phyloP scores from a whole-genome alignment of 2,797 vertebrate species.

The Aeoliscus strigatus region DNA sequence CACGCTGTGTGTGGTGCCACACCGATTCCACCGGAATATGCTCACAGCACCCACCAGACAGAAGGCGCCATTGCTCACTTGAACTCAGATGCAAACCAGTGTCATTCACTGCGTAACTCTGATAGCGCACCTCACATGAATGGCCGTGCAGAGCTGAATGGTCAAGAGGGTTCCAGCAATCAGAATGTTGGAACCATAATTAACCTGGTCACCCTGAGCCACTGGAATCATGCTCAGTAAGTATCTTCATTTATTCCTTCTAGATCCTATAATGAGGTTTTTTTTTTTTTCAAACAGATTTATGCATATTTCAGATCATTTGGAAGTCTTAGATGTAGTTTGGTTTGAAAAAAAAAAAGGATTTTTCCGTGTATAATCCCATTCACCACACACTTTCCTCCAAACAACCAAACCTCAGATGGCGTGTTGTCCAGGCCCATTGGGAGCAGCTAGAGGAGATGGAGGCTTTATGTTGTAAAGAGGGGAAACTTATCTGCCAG shows the following conservation, averaged over 20 bases:
- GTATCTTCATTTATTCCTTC: slow-evolving; percentile 25
- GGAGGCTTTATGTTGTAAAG: slow-evolving; percentile 75
- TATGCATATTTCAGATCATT: neutral
- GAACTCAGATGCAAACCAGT: slow-evolving; percentile 8
- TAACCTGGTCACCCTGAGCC: slow-evolving; percentile 11
- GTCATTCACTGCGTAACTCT: slow-evolving; percentile 2
- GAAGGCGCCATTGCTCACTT: neutral
- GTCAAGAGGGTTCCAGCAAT: slow-evolving; percentile 3
- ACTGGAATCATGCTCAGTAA: slow-evolving; percentile 48
- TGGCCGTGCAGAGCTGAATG: slow-evolving; percentile 1
- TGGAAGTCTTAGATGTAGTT: no score
- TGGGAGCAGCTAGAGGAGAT: slow-evolving; percentile 81
- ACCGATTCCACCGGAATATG: slow-evolving; percentile 5
- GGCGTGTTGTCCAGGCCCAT: slow-evolving; percentile 75
- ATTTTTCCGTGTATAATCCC: neutral
- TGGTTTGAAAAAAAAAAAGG: no score
- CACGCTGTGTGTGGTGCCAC: neutral
- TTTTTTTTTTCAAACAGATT: no score
- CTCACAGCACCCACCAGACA: slow-evolving; percentile 5
- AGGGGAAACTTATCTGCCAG: slow-evolving; percentile 76
- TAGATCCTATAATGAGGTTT: no score
- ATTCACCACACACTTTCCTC: neutral
- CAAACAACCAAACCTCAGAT: slow-evolving; percentile 54
- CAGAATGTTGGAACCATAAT: slow-evolving; percentile 16
- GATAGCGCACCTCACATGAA: slow-evolving; percentile 7